A percentile compares a stretch with the other conserved stretches of the same genome.
These are phyloP conservation scores for Sebastes schlegelii DNA, from an alignment of 2,113 vertebrate species.

Conservation along the genomic window DNA sequence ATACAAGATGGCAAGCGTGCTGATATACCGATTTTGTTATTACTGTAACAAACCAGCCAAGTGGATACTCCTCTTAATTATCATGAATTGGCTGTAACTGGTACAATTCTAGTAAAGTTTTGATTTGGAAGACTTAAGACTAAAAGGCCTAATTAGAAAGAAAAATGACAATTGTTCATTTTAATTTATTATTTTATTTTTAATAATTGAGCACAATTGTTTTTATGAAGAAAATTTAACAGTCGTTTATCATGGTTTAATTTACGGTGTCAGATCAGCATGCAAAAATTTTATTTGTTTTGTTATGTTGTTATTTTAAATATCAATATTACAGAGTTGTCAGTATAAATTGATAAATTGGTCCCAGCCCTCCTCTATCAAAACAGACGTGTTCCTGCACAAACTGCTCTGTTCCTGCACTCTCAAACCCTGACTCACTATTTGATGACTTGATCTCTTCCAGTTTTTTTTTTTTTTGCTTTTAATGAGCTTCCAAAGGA, in stretches of 20 bases:
- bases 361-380: not conserved
- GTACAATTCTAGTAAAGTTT: not conserved
- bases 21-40: not conserved
- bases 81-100: not conserved
- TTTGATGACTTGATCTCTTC: not conserved
- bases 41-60: not conserved
- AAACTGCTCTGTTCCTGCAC: not conserved
- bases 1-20: not conserved
- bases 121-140: not conserved
- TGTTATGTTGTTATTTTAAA: not conserved
- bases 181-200: too few relatives aligned
- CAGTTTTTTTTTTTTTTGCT: constrained; percentile 49
- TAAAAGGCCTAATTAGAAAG: not conserved
- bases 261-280: not conserved
- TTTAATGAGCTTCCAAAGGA: constrained; percentile 50
- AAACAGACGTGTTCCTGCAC: not conserved
- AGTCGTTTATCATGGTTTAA: not conserved
- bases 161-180: not conserved
- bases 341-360: not conserved
- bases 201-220: not conserved
- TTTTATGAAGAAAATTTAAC: not conserved
- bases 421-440: not conserved
- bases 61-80: not conserved
- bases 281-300: not conserved
- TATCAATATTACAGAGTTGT: not conserved